Evolutionary conservation across 2,113 vertebrate genomes (phyloP), one percentile per base, ranked within the genome.

Genomic region (Leptobrachium ailaonicum): DNA sequence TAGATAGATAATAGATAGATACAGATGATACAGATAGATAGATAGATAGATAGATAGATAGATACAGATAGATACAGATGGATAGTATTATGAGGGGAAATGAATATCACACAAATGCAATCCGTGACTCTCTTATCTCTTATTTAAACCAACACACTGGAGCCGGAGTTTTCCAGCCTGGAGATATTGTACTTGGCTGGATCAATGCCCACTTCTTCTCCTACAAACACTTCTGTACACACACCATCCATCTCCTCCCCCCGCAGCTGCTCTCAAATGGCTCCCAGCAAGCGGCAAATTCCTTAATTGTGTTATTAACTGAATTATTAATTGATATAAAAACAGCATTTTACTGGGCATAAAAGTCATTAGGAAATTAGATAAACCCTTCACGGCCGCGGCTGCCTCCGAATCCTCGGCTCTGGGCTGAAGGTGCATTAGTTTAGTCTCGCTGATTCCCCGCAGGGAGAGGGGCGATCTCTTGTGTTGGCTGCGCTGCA

Each of bases 241-340:
- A 69, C 79, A 62, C 71, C 71, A 85, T 90, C 83, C 80, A 70
- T 69, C 6, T 2, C 68, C 53, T 67, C 76, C 75, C 77, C 20
- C 86, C 73, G 79, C 76, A n/a, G 1, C 71, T 77, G 84, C 85
- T 76, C 87, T 76, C 63, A 83, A 87, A 87, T 50, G 75, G 74
- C 83, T 88, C 75, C 84, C 71, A 88, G 85, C 53, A 0, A 87
- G 89, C 85, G 84, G 88, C 78, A 0, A 78, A 87, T 85, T 89
- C 84, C 83, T 86, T 89, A 91, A 91, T 87, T 88, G 74, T 83
- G 86, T 88, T 89, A 91, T 87, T 91, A 88, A 80, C 76, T 87
- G 86, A 91, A 86, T 89, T 92, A 91, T 90, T 92, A 93, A 91
- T 87, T 91, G 90, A 91, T 89, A 89, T 86, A 85, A 91, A 91